A percentile compares a stretch with the other conserved stretches of the same genome.
phyloP scores from a whole-genome alignment of 2,888 invertebrate genomes.

The Agapostemon virescens region DNA sequence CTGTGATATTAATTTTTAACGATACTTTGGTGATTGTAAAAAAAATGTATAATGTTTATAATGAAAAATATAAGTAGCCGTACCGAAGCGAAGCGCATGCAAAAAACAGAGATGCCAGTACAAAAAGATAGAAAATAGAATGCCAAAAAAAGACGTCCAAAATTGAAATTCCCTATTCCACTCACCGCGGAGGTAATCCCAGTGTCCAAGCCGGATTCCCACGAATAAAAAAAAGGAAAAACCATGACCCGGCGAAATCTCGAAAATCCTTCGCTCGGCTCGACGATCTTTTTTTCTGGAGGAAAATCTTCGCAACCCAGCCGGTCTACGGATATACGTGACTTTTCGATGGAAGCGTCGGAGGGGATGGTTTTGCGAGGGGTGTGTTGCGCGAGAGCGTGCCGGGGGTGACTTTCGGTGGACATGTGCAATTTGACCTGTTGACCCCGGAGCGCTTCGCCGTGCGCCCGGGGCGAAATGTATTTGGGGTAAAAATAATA shows the following conservation, averaged over 20 bases:
- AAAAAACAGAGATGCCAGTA: neutral
- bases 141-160: neutral
- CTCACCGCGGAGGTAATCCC: neutral
- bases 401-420: conserved; percentile 75
- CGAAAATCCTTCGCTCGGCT: neutral
- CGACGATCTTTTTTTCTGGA: conserved; percentile 5
- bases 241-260: conserved; percentile 1
- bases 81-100: too few species aligned
- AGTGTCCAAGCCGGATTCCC: conserved; percentile 12
- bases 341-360: conserved; percentile 39
- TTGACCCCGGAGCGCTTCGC: conserved; percentile 73
- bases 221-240: conserved; percentile 26
- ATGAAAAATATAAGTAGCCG: neutral
- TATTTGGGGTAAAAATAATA: conserved; percentile 81
- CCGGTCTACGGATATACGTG: conserved; percentile 52
- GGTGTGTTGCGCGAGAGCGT: conserved; percentile 34
- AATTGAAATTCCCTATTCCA: neutral
- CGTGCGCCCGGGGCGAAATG: conserved; percentile 72
- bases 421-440: conserved; percentile 80
- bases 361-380: conserved; percentile 35
- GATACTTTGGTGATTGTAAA: too few species aligned
- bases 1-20: too few species aligned
- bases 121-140: too few species aligned
- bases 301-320: conserved; percentile 5
- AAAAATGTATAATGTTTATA: too few species aligned